phyloP scores from a whole-genome alignment of 2,113 vertebrate species.

The Alces alces region DNA sequence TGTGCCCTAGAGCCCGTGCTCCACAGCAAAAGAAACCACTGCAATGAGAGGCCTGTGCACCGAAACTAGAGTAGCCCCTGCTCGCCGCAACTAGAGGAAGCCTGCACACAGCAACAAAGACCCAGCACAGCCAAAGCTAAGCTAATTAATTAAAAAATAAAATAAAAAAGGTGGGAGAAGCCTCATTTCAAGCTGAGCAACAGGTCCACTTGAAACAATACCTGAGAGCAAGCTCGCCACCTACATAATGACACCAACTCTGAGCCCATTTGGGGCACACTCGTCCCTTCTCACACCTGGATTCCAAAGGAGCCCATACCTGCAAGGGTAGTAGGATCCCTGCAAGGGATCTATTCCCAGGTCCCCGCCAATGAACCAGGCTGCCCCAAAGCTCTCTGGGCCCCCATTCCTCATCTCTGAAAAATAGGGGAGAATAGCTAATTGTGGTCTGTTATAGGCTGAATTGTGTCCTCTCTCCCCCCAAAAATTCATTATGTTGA shows the following conservation, averaged over 20 bases:
- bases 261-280: fast-evolving
- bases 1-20: background rate
- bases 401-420: background rate
- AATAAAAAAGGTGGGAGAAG: background rate
- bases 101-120: background rate
- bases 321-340: background rate
- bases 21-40: background rate
- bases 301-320: background rate
- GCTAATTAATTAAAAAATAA: background rate
- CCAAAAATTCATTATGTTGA: background rate
- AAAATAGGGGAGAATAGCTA: background rate
- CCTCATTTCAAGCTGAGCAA: background rate
- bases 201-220: background rate
- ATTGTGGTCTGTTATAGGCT: background rate
- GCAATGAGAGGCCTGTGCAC: background rate
- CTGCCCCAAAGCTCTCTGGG: background rate
- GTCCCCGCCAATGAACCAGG: background rate
- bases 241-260: background rate
- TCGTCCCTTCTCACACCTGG: background rate
- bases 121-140: background rate
- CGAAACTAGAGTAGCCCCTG: background rate
- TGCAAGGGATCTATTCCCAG: background rate
- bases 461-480: background rate
- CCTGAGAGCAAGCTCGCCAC: background rate
- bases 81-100: background rate